Evolutionary conservation across 2,888 invertebrate genomes (phyloP).

Genomic region (Silvanus unidentatus): DNA sequence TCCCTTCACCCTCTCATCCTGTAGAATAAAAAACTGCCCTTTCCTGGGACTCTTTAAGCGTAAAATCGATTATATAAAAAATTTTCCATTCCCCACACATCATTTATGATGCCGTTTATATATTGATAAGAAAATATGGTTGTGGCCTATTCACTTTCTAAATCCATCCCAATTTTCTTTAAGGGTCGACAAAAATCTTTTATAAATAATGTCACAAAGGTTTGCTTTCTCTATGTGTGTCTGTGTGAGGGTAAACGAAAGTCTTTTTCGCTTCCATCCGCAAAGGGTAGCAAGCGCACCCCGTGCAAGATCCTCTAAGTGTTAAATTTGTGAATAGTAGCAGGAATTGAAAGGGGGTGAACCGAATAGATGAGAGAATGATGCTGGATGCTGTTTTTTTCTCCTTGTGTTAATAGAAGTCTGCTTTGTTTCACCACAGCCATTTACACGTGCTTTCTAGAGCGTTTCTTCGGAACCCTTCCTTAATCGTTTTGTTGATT

Average conservation of each 20-base stretch:
- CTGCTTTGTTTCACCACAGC: slow-evolving; percentile 29
- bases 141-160: slow-evolving; percentile 2
- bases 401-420: slow-evolving; percentile 22
- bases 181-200: slow-evolving; percentile 12
- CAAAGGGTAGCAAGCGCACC: no score
- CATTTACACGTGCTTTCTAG: slow-evolving; percentile 27
- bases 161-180: slow-evolving; percentile 3
- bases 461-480: slow-evolving; percentile 9
- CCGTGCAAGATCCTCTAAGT: slow-evolving; percentile 2
- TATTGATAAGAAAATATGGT: slow-evolving; percentile 2
- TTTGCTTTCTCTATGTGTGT: neutral
- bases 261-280: slow-evolving; percentile 1
- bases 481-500: slow-evolving; percentile 29
- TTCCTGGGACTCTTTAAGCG: no score
- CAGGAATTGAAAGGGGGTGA: slow-evolving; percentile 7
- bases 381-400: slow-evolving; percentile 24
- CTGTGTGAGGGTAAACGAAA: slow-evolving; percentile 14
- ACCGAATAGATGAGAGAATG: slow-evolving; percentile 19
- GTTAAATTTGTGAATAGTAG: slow-evolving; percentile 16
- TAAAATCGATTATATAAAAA: no score
- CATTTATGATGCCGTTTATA: slow-evolving; percentile 1
- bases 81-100: neutral
- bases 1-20: no score
- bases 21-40: no score
- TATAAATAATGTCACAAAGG: slow-evolving; percentile 17